Conservation (phyloP, 2,113 vertebrate genomes). For the Dendropsophus ebraccatus region DNA sequence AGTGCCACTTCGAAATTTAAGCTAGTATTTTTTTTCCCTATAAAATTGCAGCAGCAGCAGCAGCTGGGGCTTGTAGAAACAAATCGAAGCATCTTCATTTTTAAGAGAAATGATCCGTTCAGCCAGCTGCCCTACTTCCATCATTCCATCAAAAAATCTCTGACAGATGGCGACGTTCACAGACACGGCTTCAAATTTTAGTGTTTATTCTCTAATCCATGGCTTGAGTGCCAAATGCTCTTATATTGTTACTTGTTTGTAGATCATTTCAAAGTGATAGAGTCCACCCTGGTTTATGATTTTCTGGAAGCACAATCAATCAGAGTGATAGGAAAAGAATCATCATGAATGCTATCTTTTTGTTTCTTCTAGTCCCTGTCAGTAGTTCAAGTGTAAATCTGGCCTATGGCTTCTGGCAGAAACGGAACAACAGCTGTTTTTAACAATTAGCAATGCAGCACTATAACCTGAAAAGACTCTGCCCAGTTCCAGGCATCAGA, state of each 20-base stretch:
- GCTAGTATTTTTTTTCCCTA: not conserved
- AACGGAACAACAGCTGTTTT: conserved; percentile 15
- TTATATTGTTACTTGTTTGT: conserved; percentile 68
- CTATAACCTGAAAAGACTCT: not conserved
- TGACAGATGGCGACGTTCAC: conserved; percentile 66
- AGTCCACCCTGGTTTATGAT: conserved; percentile 72
- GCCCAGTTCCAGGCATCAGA: not conserved
- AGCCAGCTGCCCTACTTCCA: conserved; percentile 59
- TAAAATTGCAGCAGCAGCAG: conserved; percentile 28
- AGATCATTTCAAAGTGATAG: conserved; percentile 72
- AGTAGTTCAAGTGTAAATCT: conserved; percentile 22
- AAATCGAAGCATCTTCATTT: conserved; percentile 62
- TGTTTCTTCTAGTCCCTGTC: not conserved
- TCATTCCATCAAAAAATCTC: conserved; percentile 54
- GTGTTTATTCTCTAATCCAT: conserved; percentile 64
- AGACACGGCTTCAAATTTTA: conserved; percentile 68
- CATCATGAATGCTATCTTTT: not conserved
- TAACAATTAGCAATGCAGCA: conserved; percentile 14
- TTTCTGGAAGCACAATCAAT: conserved; percentile 70
- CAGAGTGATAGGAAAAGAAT: conserved; percentile 52
- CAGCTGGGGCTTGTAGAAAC: conserved; percentile 61
- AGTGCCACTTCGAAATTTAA: conserved; percentile 7
- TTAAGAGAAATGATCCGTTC: conserved; percentile 54
- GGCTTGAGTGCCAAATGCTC: conserved; percentile 67
- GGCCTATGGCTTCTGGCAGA: conserved; percentile 3